phyloP scores from a whole-genome alignment of 92 coral and sea anemone species.

The Palythoa grandiflora region DNA sequence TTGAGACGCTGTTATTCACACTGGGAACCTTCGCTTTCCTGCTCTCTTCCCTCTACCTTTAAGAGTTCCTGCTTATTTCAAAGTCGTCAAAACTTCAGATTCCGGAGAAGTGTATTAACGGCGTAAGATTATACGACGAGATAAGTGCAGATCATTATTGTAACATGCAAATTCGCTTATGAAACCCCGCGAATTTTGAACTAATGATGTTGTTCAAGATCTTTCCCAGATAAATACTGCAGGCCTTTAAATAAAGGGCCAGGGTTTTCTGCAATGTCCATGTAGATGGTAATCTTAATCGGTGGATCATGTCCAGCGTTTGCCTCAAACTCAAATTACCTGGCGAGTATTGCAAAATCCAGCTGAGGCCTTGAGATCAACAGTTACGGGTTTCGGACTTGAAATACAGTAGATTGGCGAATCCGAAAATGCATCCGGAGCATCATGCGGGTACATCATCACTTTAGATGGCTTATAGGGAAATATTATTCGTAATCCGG shows the following conservation, averaged over 20 bases:
- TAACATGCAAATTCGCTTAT: neutral
- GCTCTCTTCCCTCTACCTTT: neutral
- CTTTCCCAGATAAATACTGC: slow-evolving; percentile 4
- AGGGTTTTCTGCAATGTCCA: slow-evolving; percentile 4
- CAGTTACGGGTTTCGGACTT: neutral
- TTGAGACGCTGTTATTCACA: neutral
- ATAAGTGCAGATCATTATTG: neutral
- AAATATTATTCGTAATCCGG: neutral
- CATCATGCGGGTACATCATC: neutral
- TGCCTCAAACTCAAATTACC: neutral
- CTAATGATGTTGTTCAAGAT: neutral
- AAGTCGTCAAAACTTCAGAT: neutral
- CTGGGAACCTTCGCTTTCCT: neutral
- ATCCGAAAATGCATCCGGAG: neutral
- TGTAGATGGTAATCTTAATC: slow-evolving; percentile 4
- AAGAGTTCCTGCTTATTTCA: neutral
- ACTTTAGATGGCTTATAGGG: neutral
- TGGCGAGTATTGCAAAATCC: neutral
- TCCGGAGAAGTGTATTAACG: neutral
- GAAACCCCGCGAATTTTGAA: neutral
- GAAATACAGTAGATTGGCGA: neutral
- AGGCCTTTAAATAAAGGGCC: neutral
- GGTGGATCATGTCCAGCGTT: neutral
- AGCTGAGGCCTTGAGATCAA: slow-evolving; percentile 2
- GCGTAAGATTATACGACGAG: neutral